A percentile compares a stretch with the other conserved stretches of the same genome.
Conservation (phyloP, 2,888 invertebrate genomes). For the Polymixis flavicincta region DNA sequence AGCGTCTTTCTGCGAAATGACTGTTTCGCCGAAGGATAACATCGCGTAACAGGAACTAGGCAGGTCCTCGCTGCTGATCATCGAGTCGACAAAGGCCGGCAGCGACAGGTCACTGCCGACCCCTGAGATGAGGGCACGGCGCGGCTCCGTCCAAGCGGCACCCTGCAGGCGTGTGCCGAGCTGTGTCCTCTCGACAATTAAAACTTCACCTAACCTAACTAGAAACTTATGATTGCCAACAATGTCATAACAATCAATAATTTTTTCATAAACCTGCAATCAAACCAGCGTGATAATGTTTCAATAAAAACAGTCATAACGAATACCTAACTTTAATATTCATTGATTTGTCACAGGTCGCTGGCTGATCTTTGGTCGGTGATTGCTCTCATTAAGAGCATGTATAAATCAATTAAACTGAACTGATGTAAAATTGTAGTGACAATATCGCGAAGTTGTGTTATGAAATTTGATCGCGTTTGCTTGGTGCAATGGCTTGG, state of each 20-base stretch:
- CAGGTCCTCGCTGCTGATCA: too few relatives aligned
- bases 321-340: constrained; percentile 23
- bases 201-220: neutral
- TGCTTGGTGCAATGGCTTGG: neutral
- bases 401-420: constrained; percentile 59
- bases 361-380: constrained; percentile 44
- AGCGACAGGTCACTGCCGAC: too few relatives aligned
- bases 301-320: neutral
- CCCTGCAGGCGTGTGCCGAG: too few relatives aligned
- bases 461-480: constrained; percentile 17
- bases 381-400: constrained; percentile 51
- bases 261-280: neutral
- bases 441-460: constrained; percentile 52
- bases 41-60: too few relatives aligned
- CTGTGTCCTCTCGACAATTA: too few relatives aligned
- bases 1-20: too few relatives aligned
- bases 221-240: neutral
- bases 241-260: neutral
- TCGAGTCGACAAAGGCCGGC: too few relatives aligned
- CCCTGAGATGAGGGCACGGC: too few relatives aligned
- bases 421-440: constrained; percentile 38
- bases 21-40: too few relatives aligned
- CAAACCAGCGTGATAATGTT: neutral
- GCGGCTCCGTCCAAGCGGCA: too few relatives aligned
- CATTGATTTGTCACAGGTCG: constrained; percentile 48